These are phyloP conservation scores for Lophotriccus pileatus DNA, from an alignment of 2,797 vertebrate genomes.

Conservation along the genomic window DNA sequence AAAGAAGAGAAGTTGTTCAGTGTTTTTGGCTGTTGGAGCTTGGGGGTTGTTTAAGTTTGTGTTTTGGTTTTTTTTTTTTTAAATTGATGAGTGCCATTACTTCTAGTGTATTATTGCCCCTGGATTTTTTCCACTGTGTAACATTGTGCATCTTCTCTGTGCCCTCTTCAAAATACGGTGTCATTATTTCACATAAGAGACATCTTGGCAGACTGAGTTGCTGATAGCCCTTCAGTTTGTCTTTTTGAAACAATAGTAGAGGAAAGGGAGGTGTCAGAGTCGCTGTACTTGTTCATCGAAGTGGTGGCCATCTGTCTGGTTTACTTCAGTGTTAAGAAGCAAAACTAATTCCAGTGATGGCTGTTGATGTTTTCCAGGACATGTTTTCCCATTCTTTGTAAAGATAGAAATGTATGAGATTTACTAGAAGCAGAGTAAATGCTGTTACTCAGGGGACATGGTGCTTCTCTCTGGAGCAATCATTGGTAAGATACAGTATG, in stretches of 20 bases:
- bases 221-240: neutral
- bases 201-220: neutral
- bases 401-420: neutral
- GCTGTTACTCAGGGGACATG: rapidly evolving
- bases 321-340: neutral
- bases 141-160: neutral
- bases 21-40: neutral
- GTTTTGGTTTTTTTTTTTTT: no score
- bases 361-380: neutral
- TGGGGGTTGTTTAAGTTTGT: neutral
- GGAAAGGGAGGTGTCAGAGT: neutral
- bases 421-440: neutral
- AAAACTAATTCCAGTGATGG: neutral
- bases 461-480: neutral
- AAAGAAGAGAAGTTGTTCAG: neutral
- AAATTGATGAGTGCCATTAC: neutral
- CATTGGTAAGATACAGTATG: rapidly evolving
- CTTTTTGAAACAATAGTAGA: neutral
- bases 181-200: neutral
- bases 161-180: neutral
- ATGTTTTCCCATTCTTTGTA: neutral
- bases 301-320: neutral
- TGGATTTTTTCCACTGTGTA: neutral
- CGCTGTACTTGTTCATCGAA: rapidly evolving
- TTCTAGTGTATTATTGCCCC: rapidly evolving